These are phyloP conservation scores for Ictalurus punctatus DNA, from an alignment of 2,113 vertebrate genomes.

Conservation along the genomic window DNA sequence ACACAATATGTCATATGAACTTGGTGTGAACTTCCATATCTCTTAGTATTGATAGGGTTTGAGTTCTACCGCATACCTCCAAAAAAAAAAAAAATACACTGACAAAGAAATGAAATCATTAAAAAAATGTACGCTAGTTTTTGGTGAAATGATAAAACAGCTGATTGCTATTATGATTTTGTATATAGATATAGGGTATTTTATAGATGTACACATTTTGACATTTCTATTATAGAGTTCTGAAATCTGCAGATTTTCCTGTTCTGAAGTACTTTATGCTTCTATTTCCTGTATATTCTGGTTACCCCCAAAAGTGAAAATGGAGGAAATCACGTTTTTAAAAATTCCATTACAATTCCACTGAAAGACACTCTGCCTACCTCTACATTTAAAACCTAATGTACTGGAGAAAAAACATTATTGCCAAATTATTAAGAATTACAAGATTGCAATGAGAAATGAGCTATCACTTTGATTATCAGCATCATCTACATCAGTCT, in stretches of 20 bases:
- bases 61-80: not conserved
- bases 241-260: not conserved
- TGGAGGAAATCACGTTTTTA: not conserved
- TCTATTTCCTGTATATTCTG: not conserved
- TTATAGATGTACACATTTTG: not conserved
- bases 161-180: not conserved
- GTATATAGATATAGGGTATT: not conserved
- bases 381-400: not conserved
- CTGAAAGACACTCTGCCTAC: not conserved
- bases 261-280: not conserved
- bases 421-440: not conserved
- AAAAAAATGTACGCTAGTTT: not conserved
- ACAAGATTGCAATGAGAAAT: not conserved
- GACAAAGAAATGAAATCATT: not conserved
- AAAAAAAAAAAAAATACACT: not conserved
- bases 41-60: not conserved
- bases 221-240: not conserved
- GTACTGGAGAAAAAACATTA: not conserved
- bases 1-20: constrained; percentile 51
- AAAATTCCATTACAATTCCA: not conserved
- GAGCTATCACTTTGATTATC: not conserved
- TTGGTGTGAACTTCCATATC: constrained; percentile 7
- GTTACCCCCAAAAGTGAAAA: not conserved
- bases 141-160: not conserved
- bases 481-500: not conserved